phyloP scores from a whole-genome alignment of 1,140 invertebrate species.

The Plectrocnemia conspersa region DNA sequence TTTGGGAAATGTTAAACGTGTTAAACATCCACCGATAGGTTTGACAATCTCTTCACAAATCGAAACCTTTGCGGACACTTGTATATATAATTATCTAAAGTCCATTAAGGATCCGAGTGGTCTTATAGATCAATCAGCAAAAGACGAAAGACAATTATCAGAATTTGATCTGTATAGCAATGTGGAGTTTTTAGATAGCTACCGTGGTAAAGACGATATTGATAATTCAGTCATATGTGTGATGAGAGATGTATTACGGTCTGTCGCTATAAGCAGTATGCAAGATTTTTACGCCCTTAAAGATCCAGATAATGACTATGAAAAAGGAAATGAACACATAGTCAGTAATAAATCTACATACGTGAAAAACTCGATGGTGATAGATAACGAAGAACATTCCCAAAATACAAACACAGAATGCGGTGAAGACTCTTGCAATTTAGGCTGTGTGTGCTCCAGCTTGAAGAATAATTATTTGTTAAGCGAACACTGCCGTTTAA shows the following conservation, averaged over 20 bases:
- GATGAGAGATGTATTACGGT: conserved; percentile 39
- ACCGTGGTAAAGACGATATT: conserved; percentile 13
- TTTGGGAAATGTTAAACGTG: conserved; percentile 37
- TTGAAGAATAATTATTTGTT: conserved; percentile 36
- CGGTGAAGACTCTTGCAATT: conserved; percentile 40
- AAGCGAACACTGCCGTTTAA: conserved; percentile 43
- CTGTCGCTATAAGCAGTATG: conserved; percentile 40
- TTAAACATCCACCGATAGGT: conserved; percentile 39
- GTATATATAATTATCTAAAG: conserved; percentile 32
- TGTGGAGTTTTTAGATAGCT: conserved; percentile 24
- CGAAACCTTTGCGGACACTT: conserved; percentile 37
- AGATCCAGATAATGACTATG: conserved; percentile 23
- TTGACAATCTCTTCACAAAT: conserved; percentile 40
- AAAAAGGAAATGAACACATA: conserved; percentile 9
- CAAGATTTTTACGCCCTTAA: conserved; percentile 33
- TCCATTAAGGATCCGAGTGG: conserved; percentile 27
- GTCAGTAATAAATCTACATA: conserved; percentile 28
- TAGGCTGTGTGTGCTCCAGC: conserved; percentile 50
- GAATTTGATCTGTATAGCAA: conserved; percentile 1
- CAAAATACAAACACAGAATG: conserved; percentile 36
- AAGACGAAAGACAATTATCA: conserved; percentile 15
- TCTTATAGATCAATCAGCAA: conserved; percentile 31
- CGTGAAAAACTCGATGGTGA: conserved; percentile 41
- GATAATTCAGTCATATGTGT: conserved; percentile 33
- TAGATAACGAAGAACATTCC: conserved; percentile 39